Evolutionary conservation across 2,113 vertebrate genomes (phyloP), one percentile per base, ranked within the genome.

Genomic region (Montifringilla adamsi): DNA sequence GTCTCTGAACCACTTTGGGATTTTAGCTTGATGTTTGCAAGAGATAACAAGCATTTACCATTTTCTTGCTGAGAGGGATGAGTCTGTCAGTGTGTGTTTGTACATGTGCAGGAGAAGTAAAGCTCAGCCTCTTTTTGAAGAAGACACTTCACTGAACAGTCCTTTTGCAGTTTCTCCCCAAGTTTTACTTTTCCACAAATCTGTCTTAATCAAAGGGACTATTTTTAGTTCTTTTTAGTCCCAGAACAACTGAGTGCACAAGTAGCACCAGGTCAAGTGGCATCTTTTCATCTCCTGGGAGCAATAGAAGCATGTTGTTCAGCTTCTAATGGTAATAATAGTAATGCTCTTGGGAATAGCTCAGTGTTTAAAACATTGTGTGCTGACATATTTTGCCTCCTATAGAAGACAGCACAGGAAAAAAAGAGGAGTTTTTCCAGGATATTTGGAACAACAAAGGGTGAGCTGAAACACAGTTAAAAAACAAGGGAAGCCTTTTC

Each of bases 1-100:
- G 47, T 69, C 90, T 86, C 30, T 92, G 90, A 91, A 70, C 77
- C 28, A 49, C 30, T 89, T 19, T 56, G 77, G 84, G 37, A 73
- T 94, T 94, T 95, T 89, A 92, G 15, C 44, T 72, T 74, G 55
- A 33, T 93, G 55, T 82, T 95, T 95, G 22, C 55, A 84, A 75
- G 79, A 80, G 53, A 68, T 73, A 96, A 92, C 64, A 49, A 53
- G 11, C 3, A 0, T 89, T 95, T 94, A 70, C 44, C 43, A 26
- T 87, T 93, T 91, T 49, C 46, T 80, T 84, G 60, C 26, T 69
- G 78, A 81, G 74, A 84, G 37, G 69, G 21, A 67, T 85, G 77
- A 55, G 46, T 62, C 50, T 91, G 44, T 66, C 44, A 47, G 52
- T 56, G 4, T 66, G 47, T 60, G 11, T 80, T 43, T 87, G n/a